phyloP scores from a whole-genome alignment of 37 sponge, comb jelly and placozoan genomes.

The Axinella damicornis region DNA sequence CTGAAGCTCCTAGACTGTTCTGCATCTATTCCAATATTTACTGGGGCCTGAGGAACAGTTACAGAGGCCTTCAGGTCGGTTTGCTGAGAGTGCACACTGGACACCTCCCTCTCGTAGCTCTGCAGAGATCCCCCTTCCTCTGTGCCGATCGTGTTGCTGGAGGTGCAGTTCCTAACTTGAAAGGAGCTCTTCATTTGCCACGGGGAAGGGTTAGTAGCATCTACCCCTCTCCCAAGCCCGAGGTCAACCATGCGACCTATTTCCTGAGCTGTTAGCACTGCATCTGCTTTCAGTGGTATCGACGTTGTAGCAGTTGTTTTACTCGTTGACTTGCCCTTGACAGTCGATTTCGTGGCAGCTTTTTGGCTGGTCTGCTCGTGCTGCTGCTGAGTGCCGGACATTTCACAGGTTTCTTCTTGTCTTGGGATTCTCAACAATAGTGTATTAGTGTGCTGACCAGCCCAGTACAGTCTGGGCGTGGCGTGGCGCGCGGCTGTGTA shows the following conservation, averaged over 20 bases:
- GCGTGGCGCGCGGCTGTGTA: no score
- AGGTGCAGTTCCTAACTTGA: constrained; percentile 17
- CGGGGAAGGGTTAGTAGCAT: constrained; percentile 17
- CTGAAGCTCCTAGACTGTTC: constrained; percentile 15
- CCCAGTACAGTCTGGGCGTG: no score
- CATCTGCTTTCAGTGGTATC: no score
- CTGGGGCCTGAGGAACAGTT: not conserved
- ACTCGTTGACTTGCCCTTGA: no score
- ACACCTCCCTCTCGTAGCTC: constrained; percentile 26
- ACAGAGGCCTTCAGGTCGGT: constrained; percentile 22
- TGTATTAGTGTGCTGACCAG: no score
- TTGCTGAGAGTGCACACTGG: constrained; percentile 30
- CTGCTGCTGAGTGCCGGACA: no score
- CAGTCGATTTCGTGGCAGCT: no score
- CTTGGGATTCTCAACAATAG: no score
- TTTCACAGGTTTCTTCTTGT: no score
- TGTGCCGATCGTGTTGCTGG: constrained; percentile 45
- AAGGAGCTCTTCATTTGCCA: constrained; percentile 58
- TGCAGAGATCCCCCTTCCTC: constrained; percentile 65
- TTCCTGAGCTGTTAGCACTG: no score
- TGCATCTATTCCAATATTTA: constrained; percentile 45
- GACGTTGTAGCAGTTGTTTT: no score
- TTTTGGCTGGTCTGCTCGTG: no score
- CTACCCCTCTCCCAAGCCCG: constrained; percentile 53
- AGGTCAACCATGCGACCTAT: constrained; percentile 22